Evolutionary conservation across 1,140 invertebrate species (phyloP).

Genomic region (Heliconius melpomene): DNA sequence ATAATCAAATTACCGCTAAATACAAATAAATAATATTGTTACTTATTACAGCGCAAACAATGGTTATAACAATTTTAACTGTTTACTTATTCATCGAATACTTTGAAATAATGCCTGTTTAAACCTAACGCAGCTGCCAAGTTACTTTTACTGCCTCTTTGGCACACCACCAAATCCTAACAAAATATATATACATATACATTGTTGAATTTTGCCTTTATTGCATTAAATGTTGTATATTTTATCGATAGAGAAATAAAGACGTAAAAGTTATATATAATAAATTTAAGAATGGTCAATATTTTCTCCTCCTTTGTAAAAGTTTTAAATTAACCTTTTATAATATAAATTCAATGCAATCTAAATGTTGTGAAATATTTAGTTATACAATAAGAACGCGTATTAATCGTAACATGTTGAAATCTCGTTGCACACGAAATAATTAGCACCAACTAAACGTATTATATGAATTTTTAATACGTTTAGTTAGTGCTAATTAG

Average conservation of each 20-base stretch:
- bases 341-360: too few species aligned
- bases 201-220: not conserved
- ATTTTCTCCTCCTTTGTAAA: too few species aligned
- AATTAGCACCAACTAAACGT: too few species aligned
- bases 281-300: too few species aligned
- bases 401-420: too few species aligned
- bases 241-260: not conserved
- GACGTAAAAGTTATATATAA: too few species aligned
- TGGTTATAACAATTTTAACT: not conserved
- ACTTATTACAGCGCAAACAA: not conserved
- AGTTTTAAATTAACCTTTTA: too few species aligned
- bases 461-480: too few species aligned
- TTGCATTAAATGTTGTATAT: not conserved
- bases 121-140: not conserved
- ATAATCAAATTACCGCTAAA: not conserved
- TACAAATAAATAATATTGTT: not conserved
- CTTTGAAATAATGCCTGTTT: not conserved
- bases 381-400: too few species aligned
- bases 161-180: conserved; percentile 1
- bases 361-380: too few species aligned
- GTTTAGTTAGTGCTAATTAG: too few species aligned
- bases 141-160: not conserved
- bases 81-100: not conserved
- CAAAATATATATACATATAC: not conserved
- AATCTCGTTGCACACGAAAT: too few species aligned